Evolutionary conservation across 2,797 vertebrate genomes (phyloP), one percentile per base, ranked within the genome.

Genomic region (Sebastes baramenuke): DNA sequence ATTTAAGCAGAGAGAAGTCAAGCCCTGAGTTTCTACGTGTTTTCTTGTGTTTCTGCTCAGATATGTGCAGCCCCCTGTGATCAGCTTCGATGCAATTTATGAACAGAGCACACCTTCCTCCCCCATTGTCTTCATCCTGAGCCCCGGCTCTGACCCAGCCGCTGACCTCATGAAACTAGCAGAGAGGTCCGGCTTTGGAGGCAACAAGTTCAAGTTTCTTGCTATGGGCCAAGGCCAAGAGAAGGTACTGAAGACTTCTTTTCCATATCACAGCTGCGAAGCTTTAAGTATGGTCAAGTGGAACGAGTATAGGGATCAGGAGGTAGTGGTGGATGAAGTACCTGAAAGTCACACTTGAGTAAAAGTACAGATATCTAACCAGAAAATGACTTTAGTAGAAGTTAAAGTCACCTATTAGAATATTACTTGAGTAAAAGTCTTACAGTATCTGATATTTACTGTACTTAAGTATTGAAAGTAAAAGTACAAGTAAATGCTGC

Each of bases 211-310:
- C 80, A 98, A 97, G 82, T 97, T 97, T 88, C 97, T 99, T 5
- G 98, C 98, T 22, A 99, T 99, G 99, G 98, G 99, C 30, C 98
- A 99, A 91, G 98, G 99, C 20, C 99, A 99, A 81, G 98, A 99
- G 71, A 97, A 97, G 96, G 98, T 98, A 95, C 72, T 49, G 12
- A 70, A 32, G 6, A 20, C 8, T 58, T 69, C 1, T 67, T 59
- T 67, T 30, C 8, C 6, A 30, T 54, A 22, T 66, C 27, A 52
- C 1, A 22, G 9, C 32, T 59, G 12, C 61, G 2, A 29, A 59
- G 3, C n/a, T 24, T 66, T 58, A n/a, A 64, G n/a, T 65, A 14
- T 34, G 22, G 10, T 72, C 22, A 74, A 20, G 38, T 79, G 3
- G 36, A 38, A 61, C 11, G 13, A 49, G 34, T 18, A 34, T 20